Evolutionary conservation across 2,113 vertebrate genomes (phyloP).

Genomic region (Zeus faber): DNA sequence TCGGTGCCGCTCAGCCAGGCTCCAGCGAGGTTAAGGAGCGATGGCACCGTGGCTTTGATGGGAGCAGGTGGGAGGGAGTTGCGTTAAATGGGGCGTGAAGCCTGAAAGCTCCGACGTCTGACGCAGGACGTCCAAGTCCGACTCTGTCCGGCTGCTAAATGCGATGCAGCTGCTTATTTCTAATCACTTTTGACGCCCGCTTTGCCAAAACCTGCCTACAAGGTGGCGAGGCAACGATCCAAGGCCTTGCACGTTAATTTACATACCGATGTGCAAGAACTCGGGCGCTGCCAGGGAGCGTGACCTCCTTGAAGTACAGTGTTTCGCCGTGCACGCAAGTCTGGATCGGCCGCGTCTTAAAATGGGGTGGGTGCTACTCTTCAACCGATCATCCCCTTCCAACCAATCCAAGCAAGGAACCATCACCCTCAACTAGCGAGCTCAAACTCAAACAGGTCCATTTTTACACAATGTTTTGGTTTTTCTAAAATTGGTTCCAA

Average conservation of each 20-base stretch:
- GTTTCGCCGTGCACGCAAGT: background rate
- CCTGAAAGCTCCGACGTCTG: constrained; percentile 41
- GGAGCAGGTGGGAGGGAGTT: background rate
- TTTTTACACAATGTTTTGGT: no score
- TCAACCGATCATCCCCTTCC: no score
- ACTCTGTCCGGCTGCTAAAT: constrained; percentile 48
- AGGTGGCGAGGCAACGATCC: constrained; percentile 17
- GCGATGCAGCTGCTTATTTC: constrained; percentile 38
- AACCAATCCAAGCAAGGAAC: no score
- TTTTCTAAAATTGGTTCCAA: no score
- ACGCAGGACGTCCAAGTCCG: constrained; percentile 25
- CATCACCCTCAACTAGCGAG: no score
- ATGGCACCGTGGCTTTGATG: background rate
- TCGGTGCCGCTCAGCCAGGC: background rate
- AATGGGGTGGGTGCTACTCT: no score
- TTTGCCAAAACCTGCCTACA: constrained; percentile 12
- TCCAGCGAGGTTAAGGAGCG: constrained; percentile 1
- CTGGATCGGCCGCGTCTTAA: background rate
- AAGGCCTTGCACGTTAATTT: background rate
- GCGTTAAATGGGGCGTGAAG: constrained; percentile 13
- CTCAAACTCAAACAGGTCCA: no score
- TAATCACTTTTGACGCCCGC: constrained; percentile 9
- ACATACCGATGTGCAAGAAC: background rate
- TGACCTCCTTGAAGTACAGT: no score
- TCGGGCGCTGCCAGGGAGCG: background rate